Evolutionary conservation across 2,888 invertebrate genomes (phyloP).

Genomic region (Sinopyrophorus schimmeli): DNA sequence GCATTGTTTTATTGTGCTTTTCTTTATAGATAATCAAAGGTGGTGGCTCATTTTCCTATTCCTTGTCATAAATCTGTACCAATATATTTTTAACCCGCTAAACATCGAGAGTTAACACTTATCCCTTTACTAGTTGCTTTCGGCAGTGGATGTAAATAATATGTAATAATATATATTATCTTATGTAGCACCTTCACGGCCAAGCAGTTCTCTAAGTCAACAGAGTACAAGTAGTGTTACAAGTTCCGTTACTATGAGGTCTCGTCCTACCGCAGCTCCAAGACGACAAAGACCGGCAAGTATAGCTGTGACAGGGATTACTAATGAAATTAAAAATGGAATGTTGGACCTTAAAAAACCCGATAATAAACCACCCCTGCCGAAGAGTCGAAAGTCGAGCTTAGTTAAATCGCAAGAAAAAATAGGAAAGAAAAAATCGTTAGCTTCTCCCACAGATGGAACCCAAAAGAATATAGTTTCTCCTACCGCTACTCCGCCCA

Average conservation of each 20-base stretch:
- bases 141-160: too few species aligned
- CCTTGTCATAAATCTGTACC: constrained; percentile 22
- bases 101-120: constrained; percentile 5
- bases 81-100: constrained; percentile 10
- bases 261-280: constrained; percentile 64
- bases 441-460: constrained; percentile 38
- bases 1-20: constrained; percentile 1
- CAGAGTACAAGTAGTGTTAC: constrained; percentile 66
- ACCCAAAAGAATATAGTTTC: constrained; percentile 37
- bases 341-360: constrained; percentile 42
- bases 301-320: constrained; percentile 83
- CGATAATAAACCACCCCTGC: constrained; percentile 59
- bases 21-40: constrained; percentile 25
- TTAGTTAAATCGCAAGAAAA: constrained; percentile 41
- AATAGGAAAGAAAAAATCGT: constrained; percentile 35
- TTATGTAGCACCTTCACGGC: constrained; percentile 70
- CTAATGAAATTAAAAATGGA: constrained; percentile 49
- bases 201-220: constrained; percentile 83
- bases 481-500: constrained; percentile 31
- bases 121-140: too few species aligned
- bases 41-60: constrained; percentile 39
- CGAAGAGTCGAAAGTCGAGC: constrained; percentile 53
- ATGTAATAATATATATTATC: constrained; percentile 6
- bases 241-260: constrained; percentile 61
- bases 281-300: constrained; percentile 79